phyloP scores from a whole-genome alignment of 2,113 vertebrate species.

The Pithys albifrons region DNA sequence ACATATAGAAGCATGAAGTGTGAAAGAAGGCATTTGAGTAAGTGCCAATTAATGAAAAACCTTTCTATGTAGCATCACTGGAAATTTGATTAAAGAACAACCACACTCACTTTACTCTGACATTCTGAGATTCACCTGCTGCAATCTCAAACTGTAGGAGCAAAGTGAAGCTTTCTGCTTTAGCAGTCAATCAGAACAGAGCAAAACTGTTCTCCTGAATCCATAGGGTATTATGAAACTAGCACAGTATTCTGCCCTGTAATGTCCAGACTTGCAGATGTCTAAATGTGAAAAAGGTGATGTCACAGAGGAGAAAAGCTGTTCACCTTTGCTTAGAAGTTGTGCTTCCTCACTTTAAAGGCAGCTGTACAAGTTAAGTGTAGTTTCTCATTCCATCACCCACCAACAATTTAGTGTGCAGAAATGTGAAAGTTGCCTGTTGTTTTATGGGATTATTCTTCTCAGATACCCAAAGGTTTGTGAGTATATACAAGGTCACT shows the following conservation, averaged over 20 bases:
- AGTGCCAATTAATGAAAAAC: not conserved
- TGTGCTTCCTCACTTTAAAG: not conserved
- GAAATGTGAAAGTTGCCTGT: not conserved
- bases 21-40: not conserved
- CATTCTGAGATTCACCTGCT: not conserved
- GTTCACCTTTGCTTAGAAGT: not conserved
- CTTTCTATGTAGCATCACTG: not conserved
- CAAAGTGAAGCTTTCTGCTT: not conserved
- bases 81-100: not conserved
- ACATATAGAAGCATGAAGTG: not conserved
- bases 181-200: not conserved
- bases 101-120: not conserved
- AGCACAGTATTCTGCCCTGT: not conserved
- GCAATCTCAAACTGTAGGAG: not conserved
- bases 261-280: not conserved
- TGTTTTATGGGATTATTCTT: not conserved
- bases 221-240: not conserved
- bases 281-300: not conserved
- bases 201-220: not conserved
- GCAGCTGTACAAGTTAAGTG: not conserved
- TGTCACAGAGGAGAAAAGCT: not conserved
- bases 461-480: not conserved
- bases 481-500: not conserved
- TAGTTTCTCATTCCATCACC: not conserved
- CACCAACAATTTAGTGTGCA: not conserved